Base-by-base conservation (phyloP, 2,888 invertebrate genomes). In the Cheilosia grossa region DNA sequence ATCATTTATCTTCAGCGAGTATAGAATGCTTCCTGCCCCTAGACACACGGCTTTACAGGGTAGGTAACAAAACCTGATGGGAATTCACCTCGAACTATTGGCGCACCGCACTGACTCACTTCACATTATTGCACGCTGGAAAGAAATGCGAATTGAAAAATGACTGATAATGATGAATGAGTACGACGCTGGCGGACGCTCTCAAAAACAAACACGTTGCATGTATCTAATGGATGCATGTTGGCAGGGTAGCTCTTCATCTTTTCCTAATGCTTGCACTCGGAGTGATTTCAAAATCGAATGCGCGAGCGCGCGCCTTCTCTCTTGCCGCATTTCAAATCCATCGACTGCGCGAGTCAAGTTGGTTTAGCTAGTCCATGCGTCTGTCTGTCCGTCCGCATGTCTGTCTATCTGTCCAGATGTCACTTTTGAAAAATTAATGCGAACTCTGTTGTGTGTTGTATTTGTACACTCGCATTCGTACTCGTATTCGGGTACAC, bases 141-240 rank as follows among this genome's bases (percentile, higher is more conserved):
- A 24, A 51, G 59, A 75, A 72, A 72, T 19, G 70, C 78, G 81
- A 77, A 77, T 86, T 86, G 82, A 82, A 86, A 86, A 86, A 86
- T 86, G 86, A 86, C 86, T 77, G 77, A 86, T 86, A 86, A 86
- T 86, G 82, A 86, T 86, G 82, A 86, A 86, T 86, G 86, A 78
- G 82, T 53, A 72, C 82, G 69, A 80, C 59, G 75, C 74, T 70
- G 64, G 79, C 66, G 64, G 59, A 83, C 73, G 74, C 70, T 79
- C 80, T 83, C 56, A 53, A 85, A 83, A 85, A 81, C 81, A 85
- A 85, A 85, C 85, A 77, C 67, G 61, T 61, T 75, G 75, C 75
- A 66, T 49, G 42, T 54, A 85, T 85, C 75, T 80, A 85, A 85
- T 85, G 83, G 74, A 85, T 79, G 69, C 70, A 74, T 66, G 77